Percentiles rank a stretch among this genome's conserved stretches.
Conservation (phyloP, 1,140 invertebrate genomes). For the Ceratina australensis region DNA sequence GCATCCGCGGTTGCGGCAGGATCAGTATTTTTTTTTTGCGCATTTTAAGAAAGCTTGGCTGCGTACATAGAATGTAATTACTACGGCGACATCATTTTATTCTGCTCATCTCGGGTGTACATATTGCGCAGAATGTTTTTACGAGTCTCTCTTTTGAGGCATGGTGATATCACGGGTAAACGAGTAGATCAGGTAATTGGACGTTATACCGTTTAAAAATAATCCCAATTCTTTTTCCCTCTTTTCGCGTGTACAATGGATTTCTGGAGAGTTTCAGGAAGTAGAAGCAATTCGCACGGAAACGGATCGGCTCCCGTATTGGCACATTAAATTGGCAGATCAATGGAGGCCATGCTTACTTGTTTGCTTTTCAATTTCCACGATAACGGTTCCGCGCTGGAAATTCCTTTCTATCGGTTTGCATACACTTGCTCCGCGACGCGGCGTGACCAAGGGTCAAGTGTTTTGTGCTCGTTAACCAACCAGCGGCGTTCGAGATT, state of each 20-base stretch:
- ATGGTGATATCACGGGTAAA: too few species aligned
- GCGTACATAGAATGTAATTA: neutral
- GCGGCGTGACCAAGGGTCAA: constrained; percentile 7
- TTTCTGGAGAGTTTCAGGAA: neutral
- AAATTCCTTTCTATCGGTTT: constrained; percentile 17
- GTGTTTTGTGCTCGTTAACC: constrained; percentile 8
- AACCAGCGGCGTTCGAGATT: constrained; percentile 5
- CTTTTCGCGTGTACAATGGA: neutral
- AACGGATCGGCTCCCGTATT: constrained; percentile 31
- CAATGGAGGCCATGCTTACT: constrained; percentile 48
- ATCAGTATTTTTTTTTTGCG: constrained; percentile 19
- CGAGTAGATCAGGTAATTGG: neutral
- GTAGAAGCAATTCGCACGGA: constrained; percentile 29
- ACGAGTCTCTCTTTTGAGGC: too few species aligned
- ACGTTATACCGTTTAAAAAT: neutral
- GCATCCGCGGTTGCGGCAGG: neutral
- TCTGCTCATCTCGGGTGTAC: neutral
- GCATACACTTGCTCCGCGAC: neutral
- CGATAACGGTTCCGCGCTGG: constrained; percentile 9
- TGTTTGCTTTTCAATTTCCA: constrained; percentile 58
- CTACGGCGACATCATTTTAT: neutral
- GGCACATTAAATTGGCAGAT: constrained; percentile 53
- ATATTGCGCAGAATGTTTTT: too few species aligned
- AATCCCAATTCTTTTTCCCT: neutral
- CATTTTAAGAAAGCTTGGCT: neutral